Conservation (phyloP, 2,888 invertebrate species). For the Clusia tigrina region DNA sequence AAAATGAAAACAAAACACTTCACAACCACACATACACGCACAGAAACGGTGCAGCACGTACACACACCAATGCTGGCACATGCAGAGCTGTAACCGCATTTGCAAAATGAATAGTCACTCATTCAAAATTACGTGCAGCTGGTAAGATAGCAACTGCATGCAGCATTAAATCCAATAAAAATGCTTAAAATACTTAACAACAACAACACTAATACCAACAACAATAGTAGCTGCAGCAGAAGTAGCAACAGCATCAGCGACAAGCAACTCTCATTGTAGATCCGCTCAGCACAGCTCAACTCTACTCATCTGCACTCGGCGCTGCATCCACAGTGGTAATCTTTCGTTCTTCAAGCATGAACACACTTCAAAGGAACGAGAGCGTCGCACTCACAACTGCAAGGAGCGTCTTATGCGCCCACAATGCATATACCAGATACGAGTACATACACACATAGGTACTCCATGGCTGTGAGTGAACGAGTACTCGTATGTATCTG, state of each 20-base stretch:
- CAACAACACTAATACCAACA: neutral
- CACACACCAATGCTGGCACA: neutral
- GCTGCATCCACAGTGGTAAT: too few relatives aligned
- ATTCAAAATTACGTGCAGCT: too few relatives aligned
- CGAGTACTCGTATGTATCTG: neutral
- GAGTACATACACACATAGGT: neutral
- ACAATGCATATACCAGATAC: neutral
- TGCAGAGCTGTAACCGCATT: neutral
- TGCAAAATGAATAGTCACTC: neutral
- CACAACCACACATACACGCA: neutral
- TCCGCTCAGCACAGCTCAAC: too few relatives aligned
- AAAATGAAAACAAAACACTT: slow-evolving; percentile 39
- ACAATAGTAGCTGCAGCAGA: neutral
- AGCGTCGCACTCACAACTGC: neutral
- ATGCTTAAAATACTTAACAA: slow-evolving; percentile 3
- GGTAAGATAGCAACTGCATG: neutral
- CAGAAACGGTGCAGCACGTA: neutral
- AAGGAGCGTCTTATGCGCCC: neutral
- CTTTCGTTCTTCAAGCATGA: neutral
- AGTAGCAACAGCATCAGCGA: too few relatives aligned
- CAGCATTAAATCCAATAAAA: neutral
- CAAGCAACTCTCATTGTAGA: too few relatives aligned
- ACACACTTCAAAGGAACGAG: slow-evolving; percentile 9
- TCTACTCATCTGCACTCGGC: too few relatives aligned
- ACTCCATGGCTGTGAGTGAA: too few relatives aligned